Percentiles rank a stretch among this genome's conserved stretches.
Evolutionary conservation across 2,888 invertebrate genomes (phyloP).

Genomic region (Patella depressa): DNA sequence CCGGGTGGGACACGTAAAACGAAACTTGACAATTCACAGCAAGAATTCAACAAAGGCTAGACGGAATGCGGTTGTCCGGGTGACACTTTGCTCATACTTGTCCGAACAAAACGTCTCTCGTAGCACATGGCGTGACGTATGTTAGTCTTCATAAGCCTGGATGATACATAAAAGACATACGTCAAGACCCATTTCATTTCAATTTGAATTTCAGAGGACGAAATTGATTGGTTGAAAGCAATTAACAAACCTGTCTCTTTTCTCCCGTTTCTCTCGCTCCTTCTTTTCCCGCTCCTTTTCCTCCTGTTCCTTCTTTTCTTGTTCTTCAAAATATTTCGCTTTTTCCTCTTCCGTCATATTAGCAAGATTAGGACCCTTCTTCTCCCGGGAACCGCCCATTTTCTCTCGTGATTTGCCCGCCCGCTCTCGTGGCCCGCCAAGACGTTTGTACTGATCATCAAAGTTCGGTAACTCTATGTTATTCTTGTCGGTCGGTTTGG

Average conservation of each 20-base stretch:
- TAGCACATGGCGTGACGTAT: no score
- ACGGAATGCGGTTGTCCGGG: no score
- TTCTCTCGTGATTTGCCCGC: slow-evolving; percentile 33
- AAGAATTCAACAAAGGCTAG: no score
- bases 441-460: slow-evolving; percentile 19
- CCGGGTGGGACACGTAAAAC: no score
- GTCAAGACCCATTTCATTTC: no score
- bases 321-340: slow-evolving; percentile 56
- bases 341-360: slow-evolving; percentile 66
- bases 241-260: slow-evolving; percentile 23
- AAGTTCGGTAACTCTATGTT: slow-evolving; percentile 14
- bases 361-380: slow-evolving; percentile 47
- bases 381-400: slow-evolving; percentile 36
- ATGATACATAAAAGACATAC: no score
- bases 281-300: slow-evolving; percentile 74
- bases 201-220: no score
- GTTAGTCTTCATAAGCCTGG: no score
- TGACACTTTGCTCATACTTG: no score
- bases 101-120: no score
- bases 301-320: slow-evolving; percentile 81
- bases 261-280: slow-evolving; percentile 64
- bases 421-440: slow-evolving; percentile 42
- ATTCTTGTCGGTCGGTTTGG: neutral
- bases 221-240: no score
- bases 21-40: no score